Conservation (phyloP, 2,888 invertebrate genomes). For the Campaea margaritaria region DNA sequence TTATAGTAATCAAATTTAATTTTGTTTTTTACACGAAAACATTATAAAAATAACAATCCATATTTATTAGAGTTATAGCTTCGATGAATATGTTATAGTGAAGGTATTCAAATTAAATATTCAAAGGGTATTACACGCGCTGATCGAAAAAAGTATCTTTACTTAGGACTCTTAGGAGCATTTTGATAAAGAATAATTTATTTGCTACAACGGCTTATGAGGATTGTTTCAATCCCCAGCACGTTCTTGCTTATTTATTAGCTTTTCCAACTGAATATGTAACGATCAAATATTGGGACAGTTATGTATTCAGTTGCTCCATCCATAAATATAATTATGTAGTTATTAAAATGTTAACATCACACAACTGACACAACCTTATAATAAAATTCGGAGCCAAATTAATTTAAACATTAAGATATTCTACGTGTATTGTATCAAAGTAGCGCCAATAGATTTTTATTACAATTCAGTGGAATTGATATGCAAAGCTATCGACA, state of each 20-base stretch:
- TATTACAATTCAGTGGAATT: not conserved
- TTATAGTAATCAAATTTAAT: too few species aligned
- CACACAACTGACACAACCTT: not conserved
- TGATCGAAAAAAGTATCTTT: not conserved
- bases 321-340: slow-evolving; percentile 15
- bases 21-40: too few species aligned
- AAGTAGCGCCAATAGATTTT: not conserved
- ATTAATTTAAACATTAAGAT: not conserved
- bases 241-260: slow-evolving; percentile 20
- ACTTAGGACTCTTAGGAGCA: slow-evolving; percentile 6
- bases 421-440: not conserved
- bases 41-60: too few species aligned
- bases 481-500: not conserved
- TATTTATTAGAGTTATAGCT: too few species aligned
- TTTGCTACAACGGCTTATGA: slow-evolving; percentile 14
- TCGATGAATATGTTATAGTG: too few species aligned
- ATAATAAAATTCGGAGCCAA: not conserved
- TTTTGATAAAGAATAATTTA: slow-evolving; percentile 14
- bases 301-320: slow-evolving; percentile 6
- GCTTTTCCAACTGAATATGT: slow-evolving; percentile 20
- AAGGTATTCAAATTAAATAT: slow-evolving; percentile 1
- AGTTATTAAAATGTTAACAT: not conserved
- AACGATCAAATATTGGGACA: slow-evolving; percentile 15
- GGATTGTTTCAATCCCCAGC: slow-evolving; percentile 26
- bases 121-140: slow-evolving; percentile 3